Evolutionary conservation across 2,797 vertebrate genomes (phyloP), one percentile per base, ranked within the genome.

Genomic region (Echeneis naucrates): DNA sequence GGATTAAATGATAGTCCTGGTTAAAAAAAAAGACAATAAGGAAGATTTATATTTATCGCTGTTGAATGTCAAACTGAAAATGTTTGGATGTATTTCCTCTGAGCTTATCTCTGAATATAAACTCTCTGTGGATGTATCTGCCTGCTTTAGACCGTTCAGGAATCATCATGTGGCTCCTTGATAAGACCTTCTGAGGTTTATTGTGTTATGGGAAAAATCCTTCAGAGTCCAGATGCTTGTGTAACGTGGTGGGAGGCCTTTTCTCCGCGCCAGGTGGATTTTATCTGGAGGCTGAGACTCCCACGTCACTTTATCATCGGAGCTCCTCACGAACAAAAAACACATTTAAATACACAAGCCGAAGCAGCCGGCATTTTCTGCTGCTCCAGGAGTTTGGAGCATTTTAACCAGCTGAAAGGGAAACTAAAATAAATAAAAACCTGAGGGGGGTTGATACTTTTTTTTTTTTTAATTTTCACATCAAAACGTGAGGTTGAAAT

Each of bases 221-320:
- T 14, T 19, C 40, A 17, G 40, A 42, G 52, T 40, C 44, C 58
- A 71, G 35, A 63, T 53, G 59, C 75, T 56, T 61, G 19, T 21
- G 8, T 47, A 19, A 27, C 60, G 12, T 54, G 27, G 68, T 72
- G 80, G 66, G 76, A 30, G 30, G n/a, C 4, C 0, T 61, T 32
- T 6, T 1, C 48, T 64, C 4, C 0, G 32, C 8, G 8, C 19
- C 84, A 91, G 87, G 69, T 87, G 88, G 81, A 17, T 60, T 42
- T 86, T 58, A 78, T 84, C 80, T 75, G 24, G 33, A 59, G 35
- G 63, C 19, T 27, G 11, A 54, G 42, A 24, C 65, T 63, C 54
- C 26, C 19, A 6, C n/a, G 1, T 32, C 11, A 1, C 27, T 4
- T 21, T 21, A 72, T 84, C 75, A 8, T 61, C 13, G n/a, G 30